phyloP scores from a whole-genome alignment of 2,113 vertebrate genomes.

The Phylloscopus whistleri region DNA sequence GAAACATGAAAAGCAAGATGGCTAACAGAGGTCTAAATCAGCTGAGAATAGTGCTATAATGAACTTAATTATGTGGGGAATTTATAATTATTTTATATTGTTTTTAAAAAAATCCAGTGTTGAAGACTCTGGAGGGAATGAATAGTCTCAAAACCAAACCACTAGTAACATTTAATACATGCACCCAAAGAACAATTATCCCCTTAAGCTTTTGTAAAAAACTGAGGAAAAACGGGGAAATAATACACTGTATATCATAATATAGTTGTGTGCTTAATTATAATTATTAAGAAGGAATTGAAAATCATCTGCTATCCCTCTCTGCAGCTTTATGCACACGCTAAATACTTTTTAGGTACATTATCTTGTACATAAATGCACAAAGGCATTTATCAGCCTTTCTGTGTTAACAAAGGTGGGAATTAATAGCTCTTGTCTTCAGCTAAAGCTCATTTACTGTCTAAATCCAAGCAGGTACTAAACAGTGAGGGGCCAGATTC shows the following conservation, averaged over 20 bases:
- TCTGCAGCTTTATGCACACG: background rate
- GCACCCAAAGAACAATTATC: constrained; percentile 22
- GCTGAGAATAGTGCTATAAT: background rate
- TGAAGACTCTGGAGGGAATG: constrained; percentile 23
- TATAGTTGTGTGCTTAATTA: constrained; percentile 11
- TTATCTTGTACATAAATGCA: constrained; percentile 5
- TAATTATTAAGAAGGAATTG: constrained; percentile 37
- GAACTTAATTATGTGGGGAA: background rate
- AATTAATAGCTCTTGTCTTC: constrained; percentile 32
- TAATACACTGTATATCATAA: background rate
- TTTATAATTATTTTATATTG: constrained; percentile 50
- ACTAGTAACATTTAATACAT: constrained; percentile 3
- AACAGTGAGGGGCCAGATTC: background rate
- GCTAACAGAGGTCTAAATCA: background rate
- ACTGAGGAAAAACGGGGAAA: background rate
- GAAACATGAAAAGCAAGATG: background rate
- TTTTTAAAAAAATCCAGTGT: background rate
- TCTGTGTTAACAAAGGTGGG: background rate
- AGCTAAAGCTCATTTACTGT: background rate
- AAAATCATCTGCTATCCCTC: background rate
- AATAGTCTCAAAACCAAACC: constrained; percentile 24
- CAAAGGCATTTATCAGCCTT: background rate
- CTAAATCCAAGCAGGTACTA: background rate
- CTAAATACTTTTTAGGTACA: background rate
- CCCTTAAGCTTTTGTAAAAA: constrained; percentile 25